phyloP scores from a whole-genome alignment of 2,888 invertebrate genomes.

The Sycophila texana region DNA sequence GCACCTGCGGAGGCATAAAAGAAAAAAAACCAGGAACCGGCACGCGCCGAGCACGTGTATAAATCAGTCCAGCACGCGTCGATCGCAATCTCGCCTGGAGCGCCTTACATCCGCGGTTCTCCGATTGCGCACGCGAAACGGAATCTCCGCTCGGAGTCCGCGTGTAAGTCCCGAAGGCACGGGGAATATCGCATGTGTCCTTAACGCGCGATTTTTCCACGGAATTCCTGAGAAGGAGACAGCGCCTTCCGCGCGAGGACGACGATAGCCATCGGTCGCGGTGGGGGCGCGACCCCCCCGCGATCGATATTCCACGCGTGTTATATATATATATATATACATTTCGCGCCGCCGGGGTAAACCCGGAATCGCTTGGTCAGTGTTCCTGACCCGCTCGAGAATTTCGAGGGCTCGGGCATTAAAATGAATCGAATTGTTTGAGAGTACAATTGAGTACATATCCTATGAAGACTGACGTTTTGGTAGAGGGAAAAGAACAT shows the following conservation, averaged over 20 bases:
- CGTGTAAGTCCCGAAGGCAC: no score
- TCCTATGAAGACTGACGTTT: no score
- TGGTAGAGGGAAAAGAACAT: no score
- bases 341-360: no score
- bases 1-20: neutral
- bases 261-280: conserved; percentile 34
- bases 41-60: conserved; percentile 35
- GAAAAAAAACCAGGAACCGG: neutral
- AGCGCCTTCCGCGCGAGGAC: conserved; percentile 15
- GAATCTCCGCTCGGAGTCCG: no score
- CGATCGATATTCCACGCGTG: conserved; percentile 37
- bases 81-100: conserved; percentile 29
- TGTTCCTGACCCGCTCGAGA: no score
- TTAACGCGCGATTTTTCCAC: conserved; percentile 27
- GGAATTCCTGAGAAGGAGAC: neutral
- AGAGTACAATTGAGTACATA: no score
- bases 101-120: neutral
- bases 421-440: no score
- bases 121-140: conserved; percentile 1
- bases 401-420: no score
- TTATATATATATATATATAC: no score
- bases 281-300: neutral
- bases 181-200: conserved; percentile 33
- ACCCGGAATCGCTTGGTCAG: no score
- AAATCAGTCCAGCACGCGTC: conserved; percentile 15